Evolutionary conservation across 2,113 vertebrate species (phyloP), one percentile per base, ranked within the genome.

Genomic region (Cacatua alba): DNA sequence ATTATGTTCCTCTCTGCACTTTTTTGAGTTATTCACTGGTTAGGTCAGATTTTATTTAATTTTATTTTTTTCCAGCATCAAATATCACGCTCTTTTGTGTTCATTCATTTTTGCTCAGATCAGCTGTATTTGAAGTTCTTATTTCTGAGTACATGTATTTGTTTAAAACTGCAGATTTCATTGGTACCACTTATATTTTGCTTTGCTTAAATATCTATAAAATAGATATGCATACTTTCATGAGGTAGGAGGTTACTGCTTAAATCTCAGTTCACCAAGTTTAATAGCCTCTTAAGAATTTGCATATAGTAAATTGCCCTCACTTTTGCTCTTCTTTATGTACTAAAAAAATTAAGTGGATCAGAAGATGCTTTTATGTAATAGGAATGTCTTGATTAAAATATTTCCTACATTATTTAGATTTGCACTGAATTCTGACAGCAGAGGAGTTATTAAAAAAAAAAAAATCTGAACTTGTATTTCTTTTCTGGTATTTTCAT

Each of bases 401-500:
- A n/a, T 91, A 86, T 83, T 83, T 90, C 24, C 21, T 86, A 18
- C 6, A 10, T 80, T 70, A 59, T 78, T 78, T 90, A 31, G 69
- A 92, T 60, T 82, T 88, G 29, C 53, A 69, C 51, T 83, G 25
- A 81, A 90, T 67, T 92, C 53, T 59, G 60, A 63, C 49, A 86
- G 44, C 31, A 64, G 88, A 90, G 20, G 12, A 62, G 44, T 72
- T 83, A 11, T 25, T 20, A 3, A 3, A 43, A 48, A 70, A 80
- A 62, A n/a, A 75, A 63, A 41, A 69, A 20, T 10, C 33, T n/a
- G 25, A 90, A 39, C 17, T 67, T 25, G 10, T 35, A 23, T 88
- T 91, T 79, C 44, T 93, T 82, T 93, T 85, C 78, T 93, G 52
- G 39, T 88, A 76, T 80, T 94, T 93, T 86, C 33, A 37, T 77